phyloP scores from a whole-genome alignment of 92 coral and sea anemone species.

The Zoanthus solanderi region DNA sequence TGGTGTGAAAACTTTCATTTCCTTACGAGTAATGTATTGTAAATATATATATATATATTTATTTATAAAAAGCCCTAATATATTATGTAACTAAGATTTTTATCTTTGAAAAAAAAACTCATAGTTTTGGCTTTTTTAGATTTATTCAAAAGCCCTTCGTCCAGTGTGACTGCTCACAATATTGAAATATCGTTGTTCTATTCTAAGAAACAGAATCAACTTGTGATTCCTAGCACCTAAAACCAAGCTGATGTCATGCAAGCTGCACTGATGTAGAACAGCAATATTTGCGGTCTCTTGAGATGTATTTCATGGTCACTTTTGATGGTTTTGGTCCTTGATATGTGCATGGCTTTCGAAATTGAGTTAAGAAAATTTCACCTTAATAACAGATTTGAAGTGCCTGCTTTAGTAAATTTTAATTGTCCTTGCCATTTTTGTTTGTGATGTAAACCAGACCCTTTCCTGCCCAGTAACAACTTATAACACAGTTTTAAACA shows the following conservation, averaged over 20 bases:
- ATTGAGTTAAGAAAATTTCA: neutral
- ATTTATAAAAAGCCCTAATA: neutral
- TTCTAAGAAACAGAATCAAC: neutral
- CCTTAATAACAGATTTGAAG: conserved; percentile 13
- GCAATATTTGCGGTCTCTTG: conserved; percentile 2
- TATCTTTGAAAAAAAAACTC: no score
- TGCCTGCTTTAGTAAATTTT: conserved; percentile 1
- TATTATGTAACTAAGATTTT: no score
- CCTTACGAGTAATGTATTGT: neutral
- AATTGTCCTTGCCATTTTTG: neutral
- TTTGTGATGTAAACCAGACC: neutral
- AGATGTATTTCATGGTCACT: conserved; percentile 25
- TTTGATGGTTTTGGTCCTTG: neutral
- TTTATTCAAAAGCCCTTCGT: neutral
- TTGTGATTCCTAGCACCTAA: neutral
- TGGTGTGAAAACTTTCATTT: neutral
- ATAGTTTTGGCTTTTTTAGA: neutral
- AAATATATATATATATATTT: neutral
- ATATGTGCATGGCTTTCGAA: conserved; percentile 23
- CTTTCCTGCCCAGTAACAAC: neutral
- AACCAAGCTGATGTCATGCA: neutral
- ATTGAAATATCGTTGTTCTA: no score
- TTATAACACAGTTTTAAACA: neutral
- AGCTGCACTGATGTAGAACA: neutral
- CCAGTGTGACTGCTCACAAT: neutral